Evolutionary conservation across 2,113 vertebrate species (phyloP).

Genomic region (Lepisosteus osseus): DNA sequence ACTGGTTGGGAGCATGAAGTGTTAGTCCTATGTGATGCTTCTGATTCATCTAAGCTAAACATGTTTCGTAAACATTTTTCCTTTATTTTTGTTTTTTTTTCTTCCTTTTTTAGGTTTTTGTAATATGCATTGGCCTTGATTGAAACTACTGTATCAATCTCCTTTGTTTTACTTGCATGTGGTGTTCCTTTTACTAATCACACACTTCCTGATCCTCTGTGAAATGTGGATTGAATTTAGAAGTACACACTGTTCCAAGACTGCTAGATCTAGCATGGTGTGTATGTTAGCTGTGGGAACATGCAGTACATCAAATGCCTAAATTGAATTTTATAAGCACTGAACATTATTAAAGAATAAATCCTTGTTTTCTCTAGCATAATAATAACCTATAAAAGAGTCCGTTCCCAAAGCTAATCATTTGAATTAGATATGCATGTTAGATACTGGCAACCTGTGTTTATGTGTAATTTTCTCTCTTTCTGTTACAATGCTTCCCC

Average conservation of each 20-base stretch:
- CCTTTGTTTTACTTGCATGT: constrained; percentile 32
- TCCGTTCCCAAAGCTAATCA: constrained; percentile 58
- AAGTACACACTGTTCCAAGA: constrained; percentile 22
- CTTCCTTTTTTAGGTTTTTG: constrained; percentile 11
- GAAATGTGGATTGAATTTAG: constrained; percentile 23
- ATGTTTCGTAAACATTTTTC: constrained; percentile 2
- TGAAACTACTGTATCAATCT: constrained; percentile 20
- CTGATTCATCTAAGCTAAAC: neutral
- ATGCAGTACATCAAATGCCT: constrained; percentile 34
- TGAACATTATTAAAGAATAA: neutral
- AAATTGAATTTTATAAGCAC: constrained; percentile 8
- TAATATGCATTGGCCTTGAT: constrained; percentile 4
- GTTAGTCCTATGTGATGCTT: neutral
- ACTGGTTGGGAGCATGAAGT: neutral
- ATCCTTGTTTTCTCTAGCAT: constrained; percentile 47
- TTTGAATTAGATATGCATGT: constrained; percentile 51
- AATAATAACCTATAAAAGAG: neutral
- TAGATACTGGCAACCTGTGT: constrained; percentile 73
- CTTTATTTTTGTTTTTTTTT: constrained; percentile 20
- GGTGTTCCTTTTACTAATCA: constrained; percentile 31
- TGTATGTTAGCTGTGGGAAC: constrained; percentile 38
- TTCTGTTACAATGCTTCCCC: constrained; percentile 98
- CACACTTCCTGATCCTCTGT: constrained; percentile 28
- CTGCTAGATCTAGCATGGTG: constrained; percentile 33
- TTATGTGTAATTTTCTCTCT: constrained; percentile 93